Evolutionary conservation across 1,140 invertebrate species (phyloP).

Genomic region (Drosophila bipectinata): DNA sequence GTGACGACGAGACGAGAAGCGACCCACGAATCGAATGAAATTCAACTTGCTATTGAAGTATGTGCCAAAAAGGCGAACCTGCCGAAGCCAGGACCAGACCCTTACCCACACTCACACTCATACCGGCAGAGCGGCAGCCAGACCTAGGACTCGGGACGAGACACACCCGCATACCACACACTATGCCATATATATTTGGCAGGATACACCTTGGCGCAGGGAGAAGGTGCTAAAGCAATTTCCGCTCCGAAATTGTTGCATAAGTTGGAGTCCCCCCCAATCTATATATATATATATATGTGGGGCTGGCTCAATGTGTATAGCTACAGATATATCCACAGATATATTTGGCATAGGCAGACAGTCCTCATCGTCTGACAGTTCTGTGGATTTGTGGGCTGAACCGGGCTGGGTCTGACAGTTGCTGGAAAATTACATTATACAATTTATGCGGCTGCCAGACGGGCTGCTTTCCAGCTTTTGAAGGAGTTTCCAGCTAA

Average conservation of each 20-base stretch:
- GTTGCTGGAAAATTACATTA: slow-evolving; percentile 77
- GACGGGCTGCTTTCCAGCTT: slow-evolving; percentile 18
- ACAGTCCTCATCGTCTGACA: slow-evolving; percentile 72
- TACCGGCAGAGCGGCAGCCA: slow-evolving; percentile 4
- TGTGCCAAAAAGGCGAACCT: slow-evolving; percentile 80
- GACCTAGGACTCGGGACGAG: slow-evolving; percentile 17
- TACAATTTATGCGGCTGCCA: slow-evolving; percentile 80
- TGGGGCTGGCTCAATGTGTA: background rate
- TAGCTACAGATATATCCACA: slow-evolving; percentile 7
- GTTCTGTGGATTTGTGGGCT: slow-evolving; percentile 69
- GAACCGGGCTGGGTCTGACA: slow-evolving; percentile 36
- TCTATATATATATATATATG: background rate
- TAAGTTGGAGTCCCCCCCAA: slow-evolving; percentile 56
- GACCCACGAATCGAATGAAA: slow-evolving; percentile 71
- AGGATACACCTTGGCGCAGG: slow-evolving; percentile 17
- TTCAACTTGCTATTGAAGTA: slow-evolving; percentile 80
- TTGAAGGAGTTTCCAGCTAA: background rate
- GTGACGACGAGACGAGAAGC: slow-evolving; percentile 66
- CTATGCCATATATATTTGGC: slow-evolving; percentile 15
- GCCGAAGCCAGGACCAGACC: slow-evolving; percentile 16
- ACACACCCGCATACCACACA: slow-evolving; percentile 2
- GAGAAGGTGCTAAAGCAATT: slow-evolving; percentile 81
- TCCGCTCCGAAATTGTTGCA: slow-evolving; percentile 81
- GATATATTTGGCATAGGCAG: slow-evolving; percentile 70
- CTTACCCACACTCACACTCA: background rate